These are phyloP conservation scores for Sisyra nigra DNA, from an alignment of 2,888 invertebrate species.

Conservation along the genomic window DNA sequence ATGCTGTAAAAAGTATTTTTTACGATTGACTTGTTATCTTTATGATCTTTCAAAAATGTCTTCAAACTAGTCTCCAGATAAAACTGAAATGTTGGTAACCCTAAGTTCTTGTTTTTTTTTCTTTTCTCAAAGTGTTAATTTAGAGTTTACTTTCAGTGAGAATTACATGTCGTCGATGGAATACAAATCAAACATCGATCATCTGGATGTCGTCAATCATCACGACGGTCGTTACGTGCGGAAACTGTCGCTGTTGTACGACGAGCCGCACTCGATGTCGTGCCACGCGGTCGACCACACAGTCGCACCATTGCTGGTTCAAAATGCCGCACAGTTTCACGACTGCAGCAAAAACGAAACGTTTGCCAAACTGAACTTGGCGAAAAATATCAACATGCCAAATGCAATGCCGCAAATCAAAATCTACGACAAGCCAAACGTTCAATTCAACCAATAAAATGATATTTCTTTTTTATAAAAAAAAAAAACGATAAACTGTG, in stretches of 20 bases:
- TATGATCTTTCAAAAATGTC: too few species aligned
- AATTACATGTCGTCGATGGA: constrained; percentile 4
- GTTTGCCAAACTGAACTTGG: constrained; percentile 1
- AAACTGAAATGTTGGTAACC: too few species aligned
- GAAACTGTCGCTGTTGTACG: neutral
- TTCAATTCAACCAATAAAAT: neutral
- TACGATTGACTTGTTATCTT: too few species aligned
- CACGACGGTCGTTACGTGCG: neutral
- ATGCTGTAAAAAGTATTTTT: too few species aligned
- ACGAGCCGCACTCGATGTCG: neutral
- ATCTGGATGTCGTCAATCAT: constrained; percentile 7
- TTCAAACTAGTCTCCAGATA: too few species aligned
- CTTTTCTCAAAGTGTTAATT: neutral
- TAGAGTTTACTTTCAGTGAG: neutral
- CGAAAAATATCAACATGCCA: constrained; percentile 1
- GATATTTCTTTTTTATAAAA: too few species aligned
- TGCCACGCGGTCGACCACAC: neutral
- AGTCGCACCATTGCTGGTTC: constrained; percentile 1
- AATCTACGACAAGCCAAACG: neutral
- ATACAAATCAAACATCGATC: constrained; percentile 9
- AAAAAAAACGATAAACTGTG: too few species aligned
- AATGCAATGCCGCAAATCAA: neutral
- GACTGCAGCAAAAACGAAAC: neutral
- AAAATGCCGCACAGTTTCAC: neutral
- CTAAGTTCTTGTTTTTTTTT: neutral